A percentile compares a stretch with the other conserved stretches of the same genome.
Conservation (phyloP, 2,888 invertebrate species). For the Cetonia aurata region DNA sequence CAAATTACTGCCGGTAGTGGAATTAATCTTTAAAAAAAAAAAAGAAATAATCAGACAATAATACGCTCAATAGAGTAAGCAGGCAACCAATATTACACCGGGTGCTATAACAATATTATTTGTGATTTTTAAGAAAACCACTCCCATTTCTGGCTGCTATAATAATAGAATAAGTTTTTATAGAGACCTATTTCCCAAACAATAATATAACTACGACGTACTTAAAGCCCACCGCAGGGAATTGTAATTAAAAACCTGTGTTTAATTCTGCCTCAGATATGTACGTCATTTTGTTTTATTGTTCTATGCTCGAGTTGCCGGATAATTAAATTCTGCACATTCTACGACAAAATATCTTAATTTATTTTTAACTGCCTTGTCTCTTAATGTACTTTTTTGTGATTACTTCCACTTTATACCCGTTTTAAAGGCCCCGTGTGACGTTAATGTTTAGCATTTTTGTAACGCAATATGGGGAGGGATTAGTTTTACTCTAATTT, state of each 20-base stretch:
- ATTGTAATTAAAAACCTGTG: slow-evolving; percentile 44
- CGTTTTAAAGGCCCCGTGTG: background rate
- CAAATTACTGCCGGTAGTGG: too few relatives aligned
- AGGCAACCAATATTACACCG: slow-evolving; percentile 17
- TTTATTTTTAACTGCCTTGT: slow-evolving; percentile 23
- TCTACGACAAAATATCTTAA: slow-evolving; percentile 40
- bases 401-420: background rate
- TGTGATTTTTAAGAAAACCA: too few relatives aligned
- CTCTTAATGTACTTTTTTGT: background rate
- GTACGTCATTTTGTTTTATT: slow-evolving; percentile 43
- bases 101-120: background rate
- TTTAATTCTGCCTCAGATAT: slow-evolving; percentile 43
- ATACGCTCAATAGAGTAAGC: background rate
- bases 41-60: too few relatives aligned
- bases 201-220: slow-evolving; percentile 3
- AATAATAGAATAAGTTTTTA: slow-evolving; percentile 22
- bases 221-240: slow-evolving; percentile 28
- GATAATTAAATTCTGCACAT: slow-evolving; percentile 42
- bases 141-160: too few relatives aligned
- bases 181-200: slow-evolving; percentile 9
- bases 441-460: too few relatives aligned
- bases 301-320: slow-evolving; percentile 29
- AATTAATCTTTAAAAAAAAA: too few relatives aligned
- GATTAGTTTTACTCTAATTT: too few relatives aligned
- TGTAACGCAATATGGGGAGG: too few relatives aligned